Evolutionary conservation across 2,888 invertebrate genomes (phyloP).

Genomic region (Eristalinus sepulchralis): DNA sequence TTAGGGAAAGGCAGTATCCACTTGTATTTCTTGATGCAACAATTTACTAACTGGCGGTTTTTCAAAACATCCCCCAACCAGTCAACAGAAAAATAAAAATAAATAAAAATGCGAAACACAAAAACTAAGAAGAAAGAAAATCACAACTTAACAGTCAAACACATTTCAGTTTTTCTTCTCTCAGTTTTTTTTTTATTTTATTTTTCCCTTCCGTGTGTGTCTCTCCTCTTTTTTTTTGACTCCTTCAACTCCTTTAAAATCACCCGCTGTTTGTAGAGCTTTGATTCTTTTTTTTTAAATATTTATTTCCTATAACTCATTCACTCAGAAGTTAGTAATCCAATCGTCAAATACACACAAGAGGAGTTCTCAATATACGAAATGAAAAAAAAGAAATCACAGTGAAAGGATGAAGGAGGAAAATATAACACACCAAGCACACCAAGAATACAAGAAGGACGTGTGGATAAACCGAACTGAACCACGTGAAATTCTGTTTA

Average conservation of each 20-base stretch:
- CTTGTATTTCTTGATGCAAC: neutral
- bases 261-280: neutral
- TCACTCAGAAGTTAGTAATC: conserved; percentile 38
- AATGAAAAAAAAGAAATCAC: neutral
- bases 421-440: conserved; percentile 26
- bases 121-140: conserved; percentile 3
- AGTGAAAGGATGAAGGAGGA: neutral
- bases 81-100: neutral
- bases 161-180: neutral
- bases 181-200: neutral
- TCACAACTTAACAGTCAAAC: conserved; percentile 6
- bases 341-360: conserved; percentile 57
- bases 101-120: neutral
- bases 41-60: conserved; percentile 20
- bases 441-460: conserved; percentile 30
- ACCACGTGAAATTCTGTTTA: conserved; percentile 70
- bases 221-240: neutral
- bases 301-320: conserved; percentile 45
- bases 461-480: conserved; percentile 59
- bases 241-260: neutral
- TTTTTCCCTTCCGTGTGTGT: neutral
- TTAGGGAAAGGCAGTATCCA: neutral
- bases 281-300: conserved; percentile 10
- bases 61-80: neutral
- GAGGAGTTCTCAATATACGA: conserved; percentile 3